Base-by-base conservation (phyloP, 2,797 vertebrate genomes). In the Gephyroberyx darwinii region DNA sequence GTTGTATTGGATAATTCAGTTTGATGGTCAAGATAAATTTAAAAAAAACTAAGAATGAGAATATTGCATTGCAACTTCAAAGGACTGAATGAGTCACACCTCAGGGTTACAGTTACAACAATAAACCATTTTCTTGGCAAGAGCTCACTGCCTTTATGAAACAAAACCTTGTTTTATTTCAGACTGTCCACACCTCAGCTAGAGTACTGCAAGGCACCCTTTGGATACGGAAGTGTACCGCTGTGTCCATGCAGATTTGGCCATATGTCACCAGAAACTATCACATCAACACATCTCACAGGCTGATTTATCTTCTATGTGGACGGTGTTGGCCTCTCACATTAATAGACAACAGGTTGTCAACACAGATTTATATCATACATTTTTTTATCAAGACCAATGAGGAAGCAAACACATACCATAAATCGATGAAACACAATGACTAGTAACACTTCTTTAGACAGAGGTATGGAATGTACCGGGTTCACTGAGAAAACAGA, bases 221-320 rank as follows among this genome's bases (percentile, higher is more conserved):
- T 61, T 63, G 10, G 14, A 66, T 64, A 70, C 5, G 4, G 54
- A 80, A 65, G 19, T 66, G 30, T 71, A 53, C 8, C 26, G 33
- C 50, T 70, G 70, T n/a, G 48, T 71, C 51, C 56, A 75, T 68
- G 79, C 64, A 70, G 22, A 78, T 74, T 72, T 69, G 58, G 3
- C 63, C 75, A 80, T 68, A 75, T 83, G 71, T 74, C 50, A 35
- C 39, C 5, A 73, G 5, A 76, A 35, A 45, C 9, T 35, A 56
- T 74, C 30, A 41, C 65, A 69, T 31, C n/a, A 56, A 20, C 47
- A 55, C 53, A 67, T 62, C 19, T 71, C 51, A 16, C 14, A 47
- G 41, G 4, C 50, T 48, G 30, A 65, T 50, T 65, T 39, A 31
- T 31, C 45, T 54, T n/a, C 20, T 35, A 65, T 41, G 5, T 13